These are phyloP conservation scores for Arctopsyche grandis DNA, from an alignment of 1,140 invertebrate species.

Conservation along the genomic window DNA sequence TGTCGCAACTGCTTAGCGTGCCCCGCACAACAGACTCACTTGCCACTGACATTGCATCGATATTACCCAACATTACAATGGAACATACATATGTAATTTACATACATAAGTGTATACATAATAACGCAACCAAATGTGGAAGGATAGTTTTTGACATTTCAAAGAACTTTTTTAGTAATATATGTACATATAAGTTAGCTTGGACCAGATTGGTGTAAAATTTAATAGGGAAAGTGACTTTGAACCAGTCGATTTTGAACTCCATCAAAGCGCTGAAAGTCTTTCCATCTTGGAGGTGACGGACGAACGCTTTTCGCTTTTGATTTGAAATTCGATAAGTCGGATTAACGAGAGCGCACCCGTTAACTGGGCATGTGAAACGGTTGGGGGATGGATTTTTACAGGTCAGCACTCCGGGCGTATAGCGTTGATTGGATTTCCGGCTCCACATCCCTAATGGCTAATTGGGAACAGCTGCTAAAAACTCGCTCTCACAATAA, in stretches of 20 bases:
- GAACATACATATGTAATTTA: too few relatives aligned
- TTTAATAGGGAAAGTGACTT: too few relatives aligned
- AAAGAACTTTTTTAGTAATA: too few relatives aligned
- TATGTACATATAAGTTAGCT: too few relatives aligned
- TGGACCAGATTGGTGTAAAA: too few relatives aligned
- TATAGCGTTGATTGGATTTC: constrained; percentile 48
- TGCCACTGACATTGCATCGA: neutral
- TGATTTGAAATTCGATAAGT: constrained; percentile 18
- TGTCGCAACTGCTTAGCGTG: neutral
- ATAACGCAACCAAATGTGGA: too few relatives aligned
- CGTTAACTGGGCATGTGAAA: neutral
- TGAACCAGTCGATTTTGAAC: too few relatives aligned
- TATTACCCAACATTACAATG: too few relatives aligned
- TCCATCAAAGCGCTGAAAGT: neutral
- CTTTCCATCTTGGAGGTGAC: neutral
- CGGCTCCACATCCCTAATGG: constrained; percentile 40
- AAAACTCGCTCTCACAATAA: constrained; percentile 40
- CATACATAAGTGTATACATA: too few relatives aligned
- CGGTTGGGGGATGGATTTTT: constrained; percentile 13
- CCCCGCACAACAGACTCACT: neutral
- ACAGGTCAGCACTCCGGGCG: constrained; percentile 43
- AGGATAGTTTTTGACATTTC: too few relatives aligned
- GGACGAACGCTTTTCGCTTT: neutral
- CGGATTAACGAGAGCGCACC: neutral
- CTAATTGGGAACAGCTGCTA: constrained; percentile 50